Percentiles rank a stretch among this genome's conserved stretches.
These are phyloP conservation scores for Thaumetopoea pityocampa DNA, from an alignment of 1,140 invertebrate genomes.

Conservation along the genomic window DNA sequence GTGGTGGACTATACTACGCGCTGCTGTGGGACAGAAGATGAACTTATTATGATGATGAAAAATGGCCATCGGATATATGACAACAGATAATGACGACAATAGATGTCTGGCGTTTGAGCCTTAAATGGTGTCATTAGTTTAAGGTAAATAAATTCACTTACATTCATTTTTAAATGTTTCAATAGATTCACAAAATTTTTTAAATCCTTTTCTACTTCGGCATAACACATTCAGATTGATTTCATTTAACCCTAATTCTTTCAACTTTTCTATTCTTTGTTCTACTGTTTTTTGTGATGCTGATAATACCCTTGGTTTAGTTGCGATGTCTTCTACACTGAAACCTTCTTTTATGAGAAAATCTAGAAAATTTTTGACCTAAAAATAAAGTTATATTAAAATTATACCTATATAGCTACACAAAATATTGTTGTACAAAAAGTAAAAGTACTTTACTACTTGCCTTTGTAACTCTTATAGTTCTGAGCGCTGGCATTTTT, in stretches of 20 bases:
- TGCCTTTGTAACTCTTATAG: slow-evolving; percentile 61
- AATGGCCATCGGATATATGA: too few species aligned
- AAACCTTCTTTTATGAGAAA: slow-evolving; percentile 61
- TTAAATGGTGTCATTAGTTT: too few species aligned
- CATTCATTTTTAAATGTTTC: slow-evolving; percentile 25
- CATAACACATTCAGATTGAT: slow-evolving; percentile 70
- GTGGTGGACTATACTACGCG: too few species aligned
- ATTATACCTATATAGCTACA: too few species aligned
- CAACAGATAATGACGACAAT: too few species aligned
- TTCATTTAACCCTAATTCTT: slow-evolving; percentile 38
- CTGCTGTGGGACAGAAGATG: too few species aligned
- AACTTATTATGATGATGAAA: too few species aligned
- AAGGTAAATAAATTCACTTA: slow-evolving; percentile 14
- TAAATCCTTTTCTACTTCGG: slow-evolving; percentile 63
- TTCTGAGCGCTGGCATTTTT: slow-evolving; percentile 55
- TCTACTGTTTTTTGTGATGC: slow-evolving; percentile 62
- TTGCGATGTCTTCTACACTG: slow-evolving; percentile 55
- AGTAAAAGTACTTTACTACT: slow-evolving; percentile 3
- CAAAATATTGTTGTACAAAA: slow-evolving; percentile 1
- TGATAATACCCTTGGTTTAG: slow-evolving; percentile 54
- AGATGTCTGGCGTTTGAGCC: too few species aligned
- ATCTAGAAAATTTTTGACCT: slow-evolving; percentile 66
- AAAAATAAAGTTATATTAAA: slow-evolving; percentile 27
- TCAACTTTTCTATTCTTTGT: slow-evolving; percentile 49
- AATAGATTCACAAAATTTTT: slow-evolving; percentile 58